Conservation (phyloP, 2,113 vertebrate genomes). For the Heterotilapia buettikoferi region DNA sequence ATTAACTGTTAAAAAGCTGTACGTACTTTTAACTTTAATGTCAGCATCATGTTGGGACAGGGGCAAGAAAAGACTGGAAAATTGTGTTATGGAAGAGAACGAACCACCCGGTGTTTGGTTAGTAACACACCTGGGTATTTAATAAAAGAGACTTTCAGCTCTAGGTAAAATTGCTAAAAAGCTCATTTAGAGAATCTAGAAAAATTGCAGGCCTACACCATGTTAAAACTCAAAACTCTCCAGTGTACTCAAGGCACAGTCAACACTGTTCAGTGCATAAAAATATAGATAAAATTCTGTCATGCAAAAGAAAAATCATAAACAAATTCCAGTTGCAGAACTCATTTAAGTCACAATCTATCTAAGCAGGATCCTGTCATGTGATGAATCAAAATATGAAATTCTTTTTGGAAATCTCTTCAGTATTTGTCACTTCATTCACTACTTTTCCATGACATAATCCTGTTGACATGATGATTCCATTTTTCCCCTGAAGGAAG, state of each 20-base stretch:
- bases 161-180: not conserved
- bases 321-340: not conserved
- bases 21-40: not conserved
- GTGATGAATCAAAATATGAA: not conserved
- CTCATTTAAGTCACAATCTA: fast-evolving
- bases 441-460: not conserved
- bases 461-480: not conserved
- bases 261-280: not conserved
- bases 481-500: not conserved
- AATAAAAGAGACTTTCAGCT: not conserved
- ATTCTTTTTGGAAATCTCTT: not conserved
- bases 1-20: not conserved
- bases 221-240: not conserved
- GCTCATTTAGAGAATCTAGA: not conserved
- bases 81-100: not conserved
- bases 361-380: not conserved
- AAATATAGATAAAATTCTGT: not conserved
- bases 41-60: not conserved
- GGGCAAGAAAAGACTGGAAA: not conserved
- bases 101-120: not conserved
- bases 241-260: not conserved
- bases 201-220: not conserved
- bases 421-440: not conserved
- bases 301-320: not conserved
- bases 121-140: not conserved